Percentiles rank a stretch among this genome's conserved stretches.
These are phyloP conservation scores for Himalopsyche tibetana DNA, from an alignment of 2,888 invertebrate genomes.

Conservation along the genomic window DNA sequence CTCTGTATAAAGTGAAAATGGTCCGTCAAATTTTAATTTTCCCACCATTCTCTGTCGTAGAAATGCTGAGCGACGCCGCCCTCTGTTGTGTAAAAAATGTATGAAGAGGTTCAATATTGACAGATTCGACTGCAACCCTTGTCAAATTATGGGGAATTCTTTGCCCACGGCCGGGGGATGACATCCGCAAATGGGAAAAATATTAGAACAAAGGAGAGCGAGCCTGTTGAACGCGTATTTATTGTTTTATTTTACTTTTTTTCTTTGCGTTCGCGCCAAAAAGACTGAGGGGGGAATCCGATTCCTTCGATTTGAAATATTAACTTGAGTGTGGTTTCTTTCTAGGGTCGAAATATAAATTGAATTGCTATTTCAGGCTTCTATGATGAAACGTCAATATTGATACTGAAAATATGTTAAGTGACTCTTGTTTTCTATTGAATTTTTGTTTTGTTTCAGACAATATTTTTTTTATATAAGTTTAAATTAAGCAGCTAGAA, in stretches of 20 bases:
- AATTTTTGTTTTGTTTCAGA: no score
- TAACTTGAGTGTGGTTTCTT: neutral
- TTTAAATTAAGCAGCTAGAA: no score
- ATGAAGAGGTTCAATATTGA: slow-evolving; percentile 64
- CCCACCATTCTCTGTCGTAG: slow-evolving; percentile 49
- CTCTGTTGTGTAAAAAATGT: slow-evolving; percentile 60
- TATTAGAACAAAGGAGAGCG: slow-evolving; percentile 53
- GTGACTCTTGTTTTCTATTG: no score
- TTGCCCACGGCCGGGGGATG: slow-evolving; percentile 53
- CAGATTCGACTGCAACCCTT: slow-evolving; percentile 65
- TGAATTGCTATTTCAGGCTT: neutral
- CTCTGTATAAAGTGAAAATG: slow-evolving; percentile 52
- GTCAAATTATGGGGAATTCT: slow-evolving; percentile 64
- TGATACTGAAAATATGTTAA: no score
- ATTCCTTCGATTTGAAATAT: slow-evolving; percentile 27
- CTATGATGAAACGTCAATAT: no score
- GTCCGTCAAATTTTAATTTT: slow-evolving; percentile 62
- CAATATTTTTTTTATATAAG: no score
- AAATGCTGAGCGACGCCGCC: slow-evolving; percentile 44
- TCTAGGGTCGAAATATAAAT: neutral
- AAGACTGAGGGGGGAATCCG: neutral
- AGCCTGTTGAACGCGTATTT: slow-evolving; percentile 43
- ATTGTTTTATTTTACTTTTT: slow-evolving; percentile 36
- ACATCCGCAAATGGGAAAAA: slow-evolving; percentile 58
- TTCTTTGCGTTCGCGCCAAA: slow-evolving; percentile 21